Conservation (phyloP, 2,888 invertebrate genomes). For the Leptinotarsa peninsularis region DNA sequence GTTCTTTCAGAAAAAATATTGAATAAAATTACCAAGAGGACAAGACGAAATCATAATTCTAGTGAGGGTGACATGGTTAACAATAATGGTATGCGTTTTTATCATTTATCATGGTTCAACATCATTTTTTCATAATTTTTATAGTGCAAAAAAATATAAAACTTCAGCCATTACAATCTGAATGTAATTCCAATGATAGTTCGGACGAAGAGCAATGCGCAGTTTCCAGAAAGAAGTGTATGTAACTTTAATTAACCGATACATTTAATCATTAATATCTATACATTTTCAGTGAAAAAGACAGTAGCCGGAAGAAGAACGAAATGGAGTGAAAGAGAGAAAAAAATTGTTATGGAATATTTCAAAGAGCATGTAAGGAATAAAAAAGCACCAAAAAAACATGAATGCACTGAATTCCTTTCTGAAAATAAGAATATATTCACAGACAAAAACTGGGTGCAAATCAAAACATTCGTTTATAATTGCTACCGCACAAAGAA, state of each 20-base stretch:
- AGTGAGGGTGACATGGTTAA: too few species aligned
- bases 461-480: constrained; percentile 11
- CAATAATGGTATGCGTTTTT: too few species aligned
- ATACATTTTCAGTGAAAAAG: constrained; percentile 13
- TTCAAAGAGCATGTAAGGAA: constrained; percentile 5
- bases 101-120: too few species aligned
- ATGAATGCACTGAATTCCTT: constrained; percentile 9
- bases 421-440: neutral
- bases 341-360: constrained; percentile 3
- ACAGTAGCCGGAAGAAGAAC: too few species aligned
- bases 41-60: neutral
- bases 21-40: neutral
- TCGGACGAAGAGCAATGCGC: neutral
- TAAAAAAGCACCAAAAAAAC: constrained; percentile 13
- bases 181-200: neutral
- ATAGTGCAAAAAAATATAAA: too few species aligned
- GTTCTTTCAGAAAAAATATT: constrained; percentile 9
- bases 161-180: neutral
- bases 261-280: neutral
- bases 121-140: too few species aligned
- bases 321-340: neutral
- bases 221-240: constrained; percentile 7
- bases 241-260: neutral
- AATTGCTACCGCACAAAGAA: neutral
- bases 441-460: neutral